Percentiles rank a stretch among this genome's conserved stretches.
Conservation (phyloP, 2,888 invertebrate genomes). For the Apantesis nais region DNA sequence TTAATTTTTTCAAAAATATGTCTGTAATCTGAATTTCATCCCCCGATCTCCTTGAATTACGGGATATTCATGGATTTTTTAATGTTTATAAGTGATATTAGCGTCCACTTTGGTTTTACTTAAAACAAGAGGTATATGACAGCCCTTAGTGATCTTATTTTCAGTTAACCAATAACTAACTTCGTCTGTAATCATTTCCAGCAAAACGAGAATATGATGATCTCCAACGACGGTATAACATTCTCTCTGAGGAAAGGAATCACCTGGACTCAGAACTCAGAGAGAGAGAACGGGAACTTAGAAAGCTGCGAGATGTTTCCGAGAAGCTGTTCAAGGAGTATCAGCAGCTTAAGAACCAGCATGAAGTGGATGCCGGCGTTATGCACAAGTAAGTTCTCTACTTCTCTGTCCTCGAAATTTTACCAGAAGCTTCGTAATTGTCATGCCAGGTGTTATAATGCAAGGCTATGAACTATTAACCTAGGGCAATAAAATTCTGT, state of each 20-base stretch:
- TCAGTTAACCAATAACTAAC: background rate
- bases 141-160: background rate
- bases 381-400: conserved; percentile 87
- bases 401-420: background rate
- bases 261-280: conserved; percentile 86
- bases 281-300: conserved; percentile 87
- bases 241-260: conserved; percentile 85
- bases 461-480: too few species aligned
- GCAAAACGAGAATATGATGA: conserved; percentile 87
- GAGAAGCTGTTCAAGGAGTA: conserved; percentile 90
- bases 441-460: too few species aligned
- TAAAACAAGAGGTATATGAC: background rate
- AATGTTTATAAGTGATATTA: background rate
- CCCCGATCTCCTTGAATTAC: too few species aligned
- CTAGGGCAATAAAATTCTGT: too few species aligned
- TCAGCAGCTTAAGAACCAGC: conserved; percentile 90
- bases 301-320: conserved; percentile 87
- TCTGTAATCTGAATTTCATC: too few species aligned
- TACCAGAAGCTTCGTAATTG: background rate
- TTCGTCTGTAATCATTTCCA: conserved; percentile 50
- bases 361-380: conserved; percentile 90
- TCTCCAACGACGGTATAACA: conserved; percentile 86
- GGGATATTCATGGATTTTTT: too few species aligned
- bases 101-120: background rate
- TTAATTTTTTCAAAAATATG: too few species aligned